Evolutionary conservation across 2,113 vertebrate genomes (phyloP), one percentile per base, ranked within the genome.

Genomic region (Periophthalmus modestus): DNA sequence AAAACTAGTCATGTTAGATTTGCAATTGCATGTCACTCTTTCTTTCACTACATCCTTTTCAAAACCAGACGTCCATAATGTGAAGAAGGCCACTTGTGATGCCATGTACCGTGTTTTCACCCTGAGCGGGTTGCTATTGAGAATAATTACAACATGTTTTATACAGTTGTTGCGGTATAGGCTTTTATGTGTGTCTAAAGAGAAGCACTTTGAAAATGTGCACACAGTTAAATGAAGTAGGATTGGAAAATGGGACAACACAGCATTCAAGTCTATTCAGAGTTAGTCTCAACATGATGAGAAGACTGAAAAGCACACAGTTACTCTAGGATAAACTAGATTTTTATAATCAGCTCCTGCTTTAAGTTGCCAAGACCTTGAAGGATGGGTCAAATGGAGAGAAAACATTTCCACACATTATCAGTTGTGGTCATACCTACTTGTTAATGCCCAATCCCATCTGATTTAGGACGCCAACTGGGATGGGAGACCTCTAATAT

Each of bases 21-120:
- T 68, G 57, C 79, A 55, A 73, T 68, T 73, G 23, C 72, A 72
- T 76, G 78, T 87, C 73, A 33, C 73, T 71, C 54, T 46, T 58
- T 55, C 28, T 71, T 5, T 16, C 15, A 68, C 62, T 67, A 78
- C 55, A 33, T 21, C 21, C 55, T 58, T 68, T 61, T 66, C 54
- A 62, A 74, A 18, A 66, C 2, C 0, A 1, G 39, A 6, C 11
- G 28, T 19, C 6, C 61, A 16, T 50, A 47, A 79, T 14, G 16
- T 28, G 33, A 50, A 54, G n/a, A 34, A 57, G 24, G 48, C 58
- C 15, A 61, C 28, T 36, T 66, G 71, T 3, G 66, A 57, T 77
- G 16, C 54, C 14, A 54, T 52, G 48, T 52, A 6, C 39, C 39
- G 39, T 43, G 39, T 43, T 39, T 65, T 74, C 54, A 80, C 61